Evolutionary conservation across 2,113 vertebrate genomes (phyloP), one percentile per base, ranked within the genome.

Genomic region (Neodon shergylaensis): DNA sequence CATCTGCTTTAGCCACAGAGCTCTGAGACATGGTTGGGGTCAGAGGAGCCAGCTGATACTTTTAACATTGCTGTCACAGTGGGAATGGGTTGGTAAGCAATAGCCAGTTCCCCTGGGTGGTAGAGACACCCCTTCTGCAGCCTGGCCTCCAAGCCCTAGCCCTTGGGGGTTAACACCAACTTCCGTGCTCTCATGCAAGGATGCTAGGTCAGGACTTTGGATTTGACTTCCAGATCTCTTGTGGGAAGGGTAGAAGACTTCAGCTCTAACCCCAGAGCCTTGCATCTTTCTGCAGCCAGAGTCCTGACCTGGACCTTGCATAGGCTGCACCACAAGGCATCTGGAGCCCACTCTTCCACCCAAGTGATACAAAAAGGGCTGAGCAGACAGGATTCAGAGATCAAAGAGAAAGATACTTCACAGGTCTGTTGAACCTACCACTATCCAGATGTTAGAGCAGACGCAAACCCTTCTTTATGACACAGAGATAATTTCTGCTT

Each of bases 291-390:
- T 49, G 2, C 2, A 9, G 33, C 7, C 58, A 24, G 14, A 28
- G 58, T 26, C 17, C 39, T n/a, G 11, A 24, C 12, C 12, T 10
- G 7, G 12, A 6, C 74, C 1, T 28, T n/a, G 42, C 19, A 19
- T 2, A 24, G 4, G 22, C 13, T 26, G 39, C 7, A n/a, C 26
- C 76, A 0, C 26, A 10, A 9, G 73, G 12, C 5, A 11, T 17
- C 36, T 2, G 1, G 54, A 72, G 58, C 39, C 42, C 19, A 79
- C 22, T n/a, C 33, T 42, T 82, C 66, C 16, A 2, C 12, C 26
- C 22, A 36, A 3, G 24, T 17, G 8, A 22, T 19, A 9, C 11
- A 39, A 36, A 42, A 12, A 7, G 6, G 39, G 42, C 28, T 19
- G 14, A 42, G 5, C 11, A 61, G n/a, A 39, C 54, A 89, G 44